A percentile compares a stretch with the other conserved stretches of the same genome.
Evolutionary conservation across 2,888 invertebrate species (phyloP).

Genomic region (Brachyopa scutellaris): DNA sequence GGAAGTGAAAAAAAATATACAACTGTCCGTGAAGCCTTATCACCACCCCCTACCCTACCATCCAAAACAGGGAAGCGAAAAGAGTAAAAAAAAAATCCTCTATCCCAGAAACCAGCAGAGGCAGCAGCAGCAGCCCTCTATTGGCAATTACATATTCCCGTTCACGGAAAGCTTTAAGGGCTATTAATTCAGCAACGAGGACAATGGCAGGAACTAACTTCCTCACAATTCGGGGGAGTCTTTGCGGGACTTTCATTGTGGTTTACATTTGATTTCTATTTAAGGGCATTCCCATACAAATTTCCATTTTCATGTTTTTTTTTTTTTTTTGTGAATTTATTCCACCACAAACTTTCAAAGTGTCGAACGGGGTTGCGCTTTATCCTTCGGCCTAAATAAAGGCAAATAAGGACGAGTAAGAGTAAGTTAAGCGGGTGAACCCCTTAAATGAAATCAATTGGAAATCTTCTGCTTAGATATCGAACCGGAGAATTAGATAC

Average conservation of each 20-base stretch:
- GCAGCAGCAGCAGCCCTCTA: conserved; percentile 62
- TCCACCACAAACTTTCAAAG: background rate
- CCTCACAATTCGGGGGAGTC: background rate
- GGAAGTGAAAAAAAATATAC: conserved; percentile 7
- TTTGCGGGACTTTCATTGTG: background rate
- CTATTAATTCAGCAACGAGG: conserved; percentile 65
- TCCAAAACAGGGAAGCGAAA: conserved; percentile 7
- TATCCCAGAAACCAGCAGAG: conserved; percentile 60
- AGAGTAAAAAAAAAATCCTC: conserved; percentile 43
- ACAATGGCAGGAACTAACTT: conserved; percentile 26
- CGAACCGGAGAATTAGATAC: too few species aligned
- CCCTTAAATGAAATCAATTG: conserved; percentile 30
- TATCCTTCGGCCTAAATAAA: conserved; percentile 20
- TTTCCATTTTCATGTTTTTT: background rate
- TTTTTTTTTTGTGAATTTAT: background rate
- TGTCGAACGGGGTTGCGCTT: conserved; percentile 9
- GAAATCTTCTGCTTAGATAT: conserved; percentile 6
- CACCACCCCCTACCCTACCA: conserved; percentile 14
- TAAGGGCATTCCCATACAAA: background rate
- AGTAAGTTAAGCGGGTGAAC: background rate
- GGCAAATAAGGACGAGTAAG: background rate
- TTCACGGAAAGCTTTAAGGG: conserved; percentile 66
- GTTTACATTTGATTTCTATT: conserved; percentile 23
- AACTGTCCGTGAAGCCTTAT: conserved; percentile 32
- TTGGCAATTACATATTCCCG: conserved; percentile 66